Percentiles rank a stretch among this genome's conserved stretches.
phyloP scores from a whole-genome alignment of 2,113 vertebrate genomes.

The Morone saxatilis region DNA sequence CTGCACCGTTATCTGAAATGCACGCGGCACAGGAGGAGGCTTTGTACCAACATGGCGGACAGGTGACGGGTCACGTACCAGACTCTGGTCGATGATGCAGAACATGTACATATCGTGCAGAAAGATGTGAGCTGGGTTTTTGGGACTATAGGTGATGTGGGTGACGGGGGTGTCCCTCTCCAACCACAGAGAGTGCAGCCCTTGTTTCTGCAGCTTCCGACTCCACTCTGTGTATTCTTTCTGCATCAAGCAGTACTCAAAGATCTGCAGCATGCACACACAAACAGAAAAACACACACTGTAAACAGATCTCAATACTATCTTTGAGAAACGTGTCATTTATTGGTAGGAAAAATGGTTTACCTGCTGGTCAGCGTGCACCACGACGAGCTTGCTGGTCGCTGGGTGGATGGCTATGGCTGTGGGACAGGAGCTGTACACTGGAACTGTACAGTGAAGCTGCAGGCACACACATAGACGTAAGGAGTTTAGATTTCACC shows the following conservation, averaged over 20 bases:
- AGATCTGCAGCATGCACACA: constrained; percentile 81
- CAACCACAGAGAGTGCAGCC: constrained; percentile 90
- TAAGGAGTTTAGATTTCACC: accelerated
- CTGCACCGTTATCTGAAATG: too few species aligned
- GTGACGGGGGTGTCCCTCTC: constrained; percentile 91
- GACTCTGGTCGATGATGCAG: constrained; percentile 93
- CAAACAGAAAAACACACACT: background rate
- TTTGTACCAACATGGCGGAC: background rate
- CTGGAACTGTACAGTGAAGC: constrained; percentile 90
- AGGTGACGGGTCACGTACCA: constrained; percentile 83
- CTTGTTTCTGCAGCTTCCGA: constrained; percentile 86
- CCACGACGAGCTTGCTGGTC: constrained; percentile 88
- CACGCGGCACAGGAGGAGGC: too few species aligned
- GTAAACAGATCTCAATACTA: background rate
- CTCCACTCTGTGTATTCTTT: constrained; percentile 93
- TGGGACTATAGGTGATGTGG: constrained; percentile 89
- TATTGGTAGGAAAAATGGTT: background rate
- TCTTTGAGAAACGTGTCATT: background rate
- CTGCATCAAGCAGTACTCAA: constrained; percentile 90
- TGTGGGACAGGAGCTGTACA: constrained; percentile 88
- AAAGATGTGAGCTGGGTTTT: constrained; percentile 87
- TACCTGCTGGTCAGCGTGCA: constrained; percentile 96
- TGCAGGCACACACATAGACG: constrained; percentile 62
- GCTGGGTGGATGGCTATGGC: constrained; percentile 90
- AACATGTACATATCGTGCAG: constrained; percentile 94